Evolutionary conservation across 2,888 invertebrate species (phyloP).

Genomic region (Boloria selene): DNA sequence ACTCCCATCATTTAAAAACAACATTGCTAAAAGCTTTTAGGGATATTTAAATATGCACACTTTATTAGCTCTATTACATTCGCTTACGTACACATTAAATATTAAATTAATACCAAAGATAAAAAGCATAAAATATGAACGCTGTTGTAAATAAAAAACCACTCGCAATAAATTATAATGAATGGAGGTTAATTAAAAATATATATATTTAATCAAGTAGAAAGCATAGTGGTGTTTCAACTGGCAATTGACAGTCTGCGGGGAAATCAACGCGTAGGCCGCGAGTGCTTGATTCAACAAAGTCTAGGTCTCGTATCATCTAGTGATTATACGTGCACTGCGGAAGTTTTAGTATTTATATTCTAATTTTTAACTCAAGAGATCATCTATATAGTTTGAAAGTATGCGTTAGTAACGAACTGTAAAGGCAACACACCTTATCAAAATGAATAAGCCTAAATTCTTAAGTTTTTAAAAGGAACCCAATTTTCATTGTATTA

Average conservation of each 20-base stretch:
- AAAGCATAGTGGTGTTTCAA: conserved; percentile 60
- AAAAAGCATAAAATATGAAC: conserved; percentile 20
- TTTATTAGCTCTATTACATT: conserved; percentile 8
- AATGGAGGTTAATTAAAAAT: conserved; percentile 49
- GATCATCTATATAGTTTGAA: no score
- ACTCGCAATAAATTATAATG: conserved; percentile 23
- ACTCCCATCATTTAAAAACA: neutral
- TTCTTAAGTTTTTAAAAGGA: no score
- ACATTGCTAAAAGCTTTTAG: conserved; percentile 10
- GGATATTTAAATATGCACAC: conserved; percentile 7
- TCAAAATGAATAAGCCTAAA: no score
- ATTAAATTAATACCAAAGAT: conserved; percentile 21
- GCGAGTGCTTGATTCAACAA: conserved; percentile 39
- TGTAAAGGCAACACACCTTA: no score
- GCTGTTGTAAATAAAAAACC: conserved; percentile 23
- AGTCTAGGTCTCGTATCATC: conserved; percentile 26
- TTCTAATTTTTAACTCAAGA: neutral
- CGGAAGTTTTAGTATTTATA: conserved; percentile 5
- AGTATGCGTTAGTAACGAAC: no score
- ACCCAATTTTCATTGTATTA: no score
- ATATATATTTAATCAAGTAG: conserved; percentile 66
- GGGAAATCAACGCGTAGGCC: conserved; percentile 68
- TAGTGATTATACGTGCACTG: conserved; percentile 18
- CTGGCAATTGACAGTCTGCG: conserved; percentile 57
- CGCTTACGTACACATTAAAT: conserved; percentile 8